These are phyloP conservation scores for Coelopa pilipes DNA, from an alignment of 2,888 invertebrate genomes.

Conservation along the genomic window DNA sequence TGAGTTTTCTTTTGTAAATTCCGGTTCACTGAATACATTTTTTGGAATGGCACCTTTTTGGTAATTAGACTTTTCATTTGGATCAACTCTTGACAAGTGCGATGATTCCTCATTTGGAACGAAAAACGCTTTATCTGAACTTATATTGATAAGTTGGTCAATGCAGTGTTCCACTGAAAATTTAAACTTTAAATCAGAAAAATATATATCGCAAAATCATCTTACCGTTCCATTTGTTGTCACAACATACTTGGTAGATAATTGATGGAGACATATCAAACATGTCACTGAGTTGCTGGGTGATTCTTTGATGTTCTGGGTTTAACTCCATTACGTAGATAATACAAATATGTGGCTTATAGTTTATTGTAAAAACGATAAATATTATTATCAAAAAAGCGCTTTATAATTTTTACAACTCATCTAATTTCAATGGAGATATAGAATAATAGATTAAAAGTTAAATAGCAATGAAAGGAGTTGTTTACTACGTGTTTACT, in stretches of 20 bases:
- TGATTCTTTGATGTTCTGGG: conserved; percentile 40
- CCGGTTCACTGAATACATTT: not conserved
- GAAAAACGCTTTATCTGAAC: not conserved
- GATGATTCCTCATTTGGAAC: not conserved
- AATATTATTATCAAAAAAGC: no score
- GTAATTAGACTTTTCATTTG: conserved; percentile 12
- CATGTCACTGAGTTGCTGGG: conserved; percentile 47
- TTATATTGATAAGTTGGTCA: conserved; percentile 41
- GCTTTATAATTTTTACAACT: no score
- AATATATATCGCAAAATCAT: not conserved
- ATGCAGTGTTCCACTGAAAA: conserved; percentile 47
- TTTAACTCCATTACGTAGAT: conserved; percentile 70
- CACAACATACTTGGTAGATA: conserved; percentile 38
- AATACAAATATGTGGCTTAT: not conserved
- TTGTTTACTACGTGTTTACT: conserved; percentile 3
- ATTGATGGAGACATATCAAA: conserved; percentile 41
- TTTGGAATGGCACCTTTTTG: conserved; percentile 46
- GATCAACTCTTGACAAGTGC: not conserved
- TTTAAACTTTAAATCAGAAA: conserved; percentile 9
- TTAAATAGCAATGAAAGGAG: not conserved
- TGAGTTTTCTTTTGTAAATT: not conserved
- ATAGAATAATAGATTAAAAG: not conserved
- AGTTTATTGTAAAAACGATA: no score
- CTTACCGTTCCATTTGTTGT: conserved; percentile 47
- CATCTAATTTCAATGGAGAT: not conserved